These are phyloP conservation scores for Agrotis exclamationis DNA, from an alignment of 2,888 invertebrate genomes.

Conservation along the genomic window DNA sequence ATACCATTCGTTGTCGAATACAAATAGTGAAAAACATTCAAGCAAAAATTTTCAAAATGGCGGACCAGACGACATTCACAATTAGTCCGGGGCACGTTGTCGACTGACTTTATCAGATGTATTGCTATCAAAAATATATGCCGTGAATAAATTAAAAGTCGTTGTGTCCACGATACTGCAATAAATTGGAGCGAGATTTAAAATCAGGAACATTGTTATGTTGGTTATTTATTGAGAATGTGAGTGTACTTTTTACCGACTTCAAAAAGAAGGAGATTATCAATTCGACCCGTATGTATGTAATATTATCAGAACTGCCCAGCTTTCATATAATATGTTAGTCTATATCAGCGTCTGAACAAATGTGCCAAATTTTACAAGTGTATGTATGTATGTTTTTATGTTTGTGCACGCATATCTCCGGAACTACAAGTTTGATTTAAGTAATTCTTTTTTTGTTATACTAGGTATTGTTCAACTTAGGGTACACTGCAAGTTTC, in stretches of 20 bases:
- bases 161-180: constrained; percentile 38
- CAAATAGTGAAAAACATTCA: constrained; percentile 11
- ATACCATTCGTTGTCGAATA: not conserved
- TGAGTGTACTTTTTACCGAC: not conserved
- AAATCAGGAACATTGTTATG: constrained; percentile 30
- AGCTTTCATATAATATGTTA: no score
- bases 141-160: constrained; percentile 63
- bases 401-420: no score
- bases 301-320: no score
- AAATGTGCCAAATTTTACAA: no score
- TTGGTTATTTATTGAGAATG: constrained; percentile 38
- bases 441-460: no score
- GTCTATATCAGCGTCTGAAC: no score
- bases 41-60: constrained; percentile 26
- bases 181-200: constrained; percentile 55
- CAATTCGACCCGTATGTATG: no score
- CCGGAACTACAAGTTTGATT: no score
- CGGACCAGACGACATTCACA: constrained; percentile 36
- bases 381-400: no score
- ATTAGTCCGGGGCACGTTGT: constrained; percentile 52
- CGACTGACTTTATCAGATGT: constrained; percentile 52
- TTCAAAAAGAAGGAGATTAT: no score
- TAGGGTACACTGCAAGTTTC: no score
- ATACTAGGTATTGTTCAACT: no score
- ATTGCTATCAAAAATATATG: constrained; percentile 54